phyloP scores from a whole-genome alignment of 2,888 invertebrate species.

The Ditula angustiorana region DNA sequence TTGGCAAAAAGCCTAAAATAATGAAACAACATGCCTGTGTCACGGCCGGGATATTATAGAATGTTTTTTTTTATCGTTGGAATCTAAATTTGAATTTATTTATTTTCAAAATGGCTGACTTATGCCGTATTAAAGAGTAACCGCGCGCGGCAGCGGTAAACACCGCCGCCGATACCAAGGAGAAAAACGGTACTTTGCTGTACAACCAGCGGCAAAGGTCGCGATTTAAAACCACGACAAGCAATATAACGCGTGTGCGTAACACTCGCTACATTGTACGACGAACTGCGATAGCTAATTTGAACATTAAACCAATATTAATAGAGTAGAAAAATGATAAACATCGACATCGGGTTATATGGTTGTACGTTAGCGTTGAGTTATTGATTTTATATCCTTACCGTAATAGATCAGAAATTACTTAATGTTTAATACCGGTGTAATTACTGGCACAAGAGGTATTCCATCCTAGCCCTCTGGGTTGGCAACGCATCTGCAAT shows the following conservation, averaged over 20 bases:
- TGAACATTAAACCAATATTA: background rate
- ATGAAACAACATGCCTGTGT: too few species aligned
- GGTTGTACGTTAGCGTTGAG: too few species aligned
- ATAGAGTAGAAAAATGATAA: background rate
- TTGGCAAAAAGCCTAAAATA: too few species aligned
- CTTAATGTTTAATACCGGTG: too few species aligned
- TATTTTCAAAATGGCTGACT: background rate
- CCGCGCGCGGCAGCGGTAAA: constrained; percentile 37
- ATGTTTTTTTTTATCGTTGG: too few species aligned
- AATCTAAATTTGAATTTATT: background rate
- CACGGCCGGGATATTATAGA: too few species aligned
- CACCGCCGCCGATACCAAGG: constrained; percentile 44
- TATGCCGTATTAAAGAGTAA: constrained; percentile 27
- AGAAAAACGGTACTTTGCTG: constrained; percentile 40
- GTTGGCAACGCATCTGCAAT: too few species aligned
- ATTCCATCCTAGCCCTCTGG: too few species aligned
- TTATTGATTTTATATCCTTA: too few species aligned
- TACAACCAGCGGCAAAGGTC: constrained; percentile 36
- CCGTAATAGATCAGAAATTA: too few species aligned
- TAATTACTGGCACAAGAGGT: too few species aligned
- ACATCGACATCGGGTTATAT: too few species aligned
- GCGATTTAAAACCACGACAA: constrained; percentile 10
- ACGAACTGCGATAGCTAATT: background rate
- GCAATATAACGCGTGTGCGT: constrained; percentile 16
- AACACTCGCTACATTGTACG: constrained; percentile 25